Evolutionary conservation across 37 sponge, comb jelly and placozoan species (phyloP), one percentile per base, ranked within the genome.

Genomic region (Halisarca cf. caerulea): DNA sequence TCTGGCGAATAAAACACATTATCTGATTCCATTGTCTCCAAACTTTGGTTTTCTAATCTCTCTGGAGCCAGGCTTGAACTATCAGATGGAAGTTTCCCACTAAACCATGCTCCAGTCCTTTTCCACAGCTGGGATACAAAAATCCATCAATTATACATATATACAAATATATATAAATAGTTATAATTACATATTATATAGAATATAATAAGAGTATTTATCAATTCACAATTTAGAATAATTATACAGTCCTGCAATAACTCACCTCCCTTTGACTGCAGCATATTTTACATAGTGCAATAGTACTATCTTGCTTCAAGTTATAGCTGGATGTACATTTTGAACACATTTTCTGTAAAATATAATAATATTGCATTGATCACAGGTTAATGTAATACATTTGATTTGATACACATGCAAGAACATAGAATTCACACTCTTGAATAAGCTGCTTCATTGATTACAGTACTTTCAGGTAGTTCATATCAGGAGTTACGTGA

Each of bases 81-180:
- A 11, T 55, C 17, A 7, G 64, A 8, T 28, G 15, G 30, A 62
- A 62, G 64, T 6, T 62, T 5, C 4, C 64, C 64, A 62, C 15
- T 23, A 39, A 74, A 74, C 77, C 77, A 74, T 3, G 77, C 77
- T 25, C 77, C 77, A 6, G 77, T 74, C 42, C 2, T 44, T 44
- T 74, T 74, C 77, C 77, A 74, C 44, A 74, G 42, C 77, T 74
- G 37, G 2, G n/a, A n/a, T n/a, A n/a, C n/a, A n/a, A n/a, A n/a
- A n/a, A n/a, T n/a, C n/a, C n/a, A n/a, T n/a, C n/a, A n/a, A n/a
- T n/a, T n/a, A n/a, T n/a, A 9, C 3, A 69, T 3, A 69, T 69
- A 15, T 18, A 35, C 2, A n/a, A 69, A 25, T 66, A 27, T 25
- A 66, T 66, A 21, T 15, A 28, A 15, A 69, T 34, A 69, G 18